Evolutionary conservation across 2,888 invertebrate species (phyloP), one percentile per base, ranked within the genome.

Genomic region (Drosophila anomelani): DNA sequence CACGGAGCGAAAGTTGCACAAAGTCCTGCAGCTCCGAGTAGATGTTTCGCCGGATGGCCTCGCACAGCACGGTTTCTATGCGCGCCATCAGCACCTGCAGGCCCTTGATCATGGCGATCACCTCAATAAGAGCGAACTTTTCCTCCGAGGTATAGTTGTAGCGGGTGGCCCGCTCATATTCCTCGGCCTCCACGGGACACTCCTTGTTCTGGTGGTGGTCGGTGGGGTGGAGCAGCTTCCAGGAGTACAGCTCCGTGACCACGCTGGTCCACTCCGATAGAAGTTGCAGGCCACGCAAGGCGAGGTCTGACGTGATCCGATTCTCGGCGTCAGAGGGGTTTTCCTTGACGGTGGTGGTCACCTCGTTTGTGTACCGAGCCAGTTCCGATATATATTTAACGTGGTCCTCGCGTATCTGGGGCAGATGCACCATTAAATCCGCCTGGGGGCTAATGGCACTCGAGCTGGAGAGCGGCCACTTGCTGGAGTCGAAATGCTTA

Each of bases 41-140:
- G 80, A 99, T 97, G 91, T 97, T 97, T 47, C 98, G 94, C 32
- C 97, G 94, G 75, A 98, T 97, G 2, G 97, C 97, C 91, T 97
- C 97, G 63, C 96, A 96, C 85, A 98, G 96, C n/a, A 98, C 98
- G 0, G 98, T 97, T 93, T 99, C 99, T 96, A 99, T 99, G 44
- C 98, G 94, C 1, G 98, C 97, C 97, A 99, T 98, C 59, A 99
- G 93, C 29, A 98, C 97, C 92, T 99, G 99, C 5, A 99, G 94
- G 0, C 99, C 99, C 93, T 99, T 99, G 85, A 99, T 98, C 98
- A 99, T 99, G 0, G 99, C 98, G 81, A 99, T 98, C 20, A 99
- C 98, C 93, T 99, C 99, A 76, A 99, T 98, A 85, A 99, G 93
- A 0, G 99, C 99, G 93, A 98, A 98, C 91, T 99, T 99, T 93